Conservation (phyloP, 2,113 vertebrate genomes). For the Eleginops maclovinus region DNA sequence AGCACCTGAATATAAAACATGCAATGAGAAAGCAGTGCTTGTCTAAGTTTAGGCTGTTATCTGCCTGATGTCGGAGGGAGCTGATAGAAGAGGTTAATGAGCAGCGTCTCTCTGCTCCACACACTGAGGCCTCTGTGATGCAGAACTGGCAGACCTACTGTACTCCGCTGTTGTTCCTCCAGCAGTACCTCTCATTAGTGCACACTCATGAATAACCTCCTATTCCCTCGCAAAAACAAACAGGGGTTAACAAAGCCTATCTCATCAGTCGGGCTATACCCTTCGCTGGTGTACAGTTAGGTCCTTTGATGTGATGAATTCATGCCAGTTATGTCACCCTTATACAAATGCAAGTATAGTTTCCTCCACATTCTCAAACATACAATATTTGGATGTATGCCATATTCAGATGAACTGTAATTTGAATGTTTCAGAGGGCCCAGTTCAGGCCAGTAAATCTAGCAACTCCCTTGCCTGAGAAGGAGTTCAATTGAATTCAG, state of each 20-base stretch:
- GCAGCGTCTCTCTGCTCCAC: slow-evolving; percentile 46
- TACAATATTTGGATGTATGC: background rate
- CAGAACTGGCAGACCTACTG: slow-evolving; percentile 52
- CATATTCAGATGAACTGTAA: background rate
- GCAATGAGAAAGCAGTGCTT: background rate
- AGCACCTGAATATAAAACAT: background rate
- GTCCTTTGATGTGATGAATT: slow-evolving; percentile 35
- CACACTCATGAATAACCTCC: slow-evolving; percentile 53
- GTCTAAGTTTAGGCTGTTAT: background rate
- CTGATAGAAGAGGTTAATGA: slow-evolving; percentile 65
- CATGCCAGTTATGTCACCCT: slow-evolving; percentile 27
- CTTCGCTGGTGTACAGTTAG: background rate
- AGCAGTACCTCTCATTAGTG: slow-evolving; percentile 70
- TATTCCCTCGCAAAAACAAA: slow-evolving; percentile 29
- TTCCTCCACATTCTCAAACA: background rate
- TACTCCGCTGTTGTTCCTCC: slow-evolving; percentile 48
- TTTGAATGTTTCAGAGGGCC: background rate
- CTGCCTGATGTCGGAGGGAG: slow-evolving; percentile 3
- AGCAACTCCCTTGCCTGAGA: too few relatives aligned
- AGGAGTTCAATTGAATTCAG: too few relatives aligned
- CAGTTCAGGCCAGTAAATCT: too few relatives aligned
- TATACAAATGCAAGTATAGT: background rate
- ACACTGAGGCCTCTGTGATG: slow-evolving; percentile 72
- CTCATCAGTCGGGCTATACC: slow-evolving; percentile 16
- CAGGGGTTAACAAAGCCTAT: slow-evolving; percentile 58